These are phyloP conservation scores for Drosophila burlai DNA, from an alignment of 1,140 invertebrate genomes.

Conservation along the genomic window DNA sequence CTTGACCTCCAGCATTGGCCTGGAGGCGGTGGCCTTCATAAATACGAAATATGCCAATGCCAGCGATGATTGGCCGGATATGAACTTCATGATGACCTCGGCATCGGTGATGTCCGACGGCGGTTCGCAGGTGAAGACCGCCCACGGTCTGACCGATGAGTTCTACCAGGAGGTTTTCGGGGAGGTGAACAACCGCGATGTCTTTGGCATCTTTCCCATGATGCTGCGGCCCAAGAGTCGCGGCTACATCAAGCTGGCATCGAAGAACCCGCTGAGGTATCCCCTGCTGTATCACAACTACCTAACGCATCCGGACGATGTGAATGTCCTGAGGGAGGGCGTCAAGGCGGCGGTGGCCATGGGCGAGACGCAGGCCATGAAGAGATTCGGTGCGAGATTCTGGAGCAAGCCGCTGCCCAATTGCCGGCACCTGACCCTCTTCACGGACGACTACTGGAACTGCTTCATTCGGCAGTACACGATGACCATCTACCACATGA, in stretches of 20 bases:
- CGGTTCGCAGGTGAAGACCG: slow-evolving; percentile 89
- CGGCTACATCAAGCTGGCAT: slow-evolving; percentile 91
- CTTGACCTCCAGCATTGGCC: slow-evolving; percentile 92
- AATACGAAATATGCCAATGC: slow-evolving; percentile 94
- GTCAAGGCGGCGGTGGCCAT: slow-evolving; percentile 93
- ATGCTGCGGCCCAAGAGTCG: slow-evolving; percentile 93
- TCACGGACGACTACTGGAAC: slow-evolving; percentile 94
- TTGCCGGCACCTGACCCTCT: slow-evolving; percentile 91
- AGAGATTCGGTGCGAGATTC: slow-evolving; percentile 90
- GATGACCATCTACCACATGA: slow-evolving; percentile 95
- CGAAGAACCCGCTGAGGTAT: slow-evolving; percentile 93
- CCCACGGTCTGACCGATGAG: slow-evolving; percentile 92
- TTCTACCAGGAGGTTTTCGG: slow-evolving; percentile 91
- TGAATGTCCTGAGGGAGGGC: slow-evolving; percentile 92
- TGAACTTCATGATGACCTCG: slow-evolving; percentile 94
- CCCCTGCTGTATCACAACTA: slow-evolving; percentile 94
- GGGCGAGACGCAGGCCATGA: slow-evolving; percentile 90
- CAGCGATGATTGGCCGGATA: slow-evolving; percentile 95
- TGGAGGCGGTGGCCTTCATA: slow-evolving; percentile 94
- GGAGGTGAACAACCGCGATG: slow-evolving; percentile 90
- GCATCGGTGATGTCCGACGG: slow-evolving; percentile 91
- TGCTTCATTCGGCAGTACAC: slow-evolving; percentile 93
- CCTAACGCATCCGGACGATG: slow-evolving; percentile 92
- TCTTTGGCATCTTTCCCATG: slow-evolving; percentile 94
- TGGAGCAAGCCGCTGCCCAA: slow-evolving; percentile 91